phyloP scores from a whole-genome alignment of 2,797 vertebrate species.

The Brachyrhaphis roseni region DNA sequence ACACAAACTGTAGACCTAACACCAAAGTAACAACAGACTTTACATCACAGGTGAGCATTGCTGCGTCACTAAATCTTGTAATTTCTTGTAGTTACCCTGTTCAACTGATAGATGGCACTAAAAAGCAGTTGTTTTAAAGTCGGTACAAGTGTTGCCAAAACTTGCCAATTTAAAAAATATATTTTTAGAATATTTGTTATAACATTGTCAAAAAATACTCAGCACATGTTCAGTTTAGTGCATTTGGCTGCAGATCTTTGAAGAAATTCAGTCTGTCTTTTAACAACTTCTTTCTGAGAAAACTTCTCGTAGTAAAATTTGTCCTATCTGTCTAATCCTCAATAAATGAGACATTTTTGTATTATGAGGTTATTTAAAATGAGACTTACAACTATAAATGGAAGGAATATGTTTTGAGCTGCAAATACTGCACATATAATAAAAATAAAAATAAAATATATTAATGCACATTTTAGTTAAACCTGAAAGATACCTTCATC shows the following conservation, averaged over 20 bases:
- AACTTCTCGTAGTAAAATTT: background rate
- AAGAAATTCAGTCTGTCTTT: background rate
- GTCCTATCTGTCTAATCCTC: background rate
- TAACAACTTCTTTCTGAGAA: background rate
- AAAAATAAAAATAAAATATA: background rate
- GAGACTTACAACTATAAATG: background rate
- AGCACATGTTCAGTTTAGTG: no score
- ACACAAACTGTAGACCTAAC: constrained; percentile 63
- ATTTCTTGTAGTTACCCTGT: constrained; percentile 23
- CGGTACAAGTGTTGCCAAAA: background rate
- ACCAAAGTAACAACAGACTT: constrained; percentile 83
- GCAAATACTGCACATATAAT: background rate
- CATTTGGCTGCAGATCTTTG: background rate
- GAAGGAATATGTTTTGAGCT: background rate
- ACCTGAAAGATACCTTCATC: background rate
- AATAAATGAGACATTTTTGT: background rate
- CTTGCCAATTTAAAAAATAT: no score
- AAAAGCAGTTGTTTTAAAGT: background rate
- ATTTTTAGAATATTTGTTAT: no score
- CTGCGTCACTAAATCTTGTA: background rate
- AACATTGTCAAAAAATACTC: no score
- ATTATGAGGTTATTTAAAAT: background rate
- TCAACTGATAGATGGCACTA: constrained; percentile 24
- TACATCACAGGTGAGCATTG: constrained; percentile 83
- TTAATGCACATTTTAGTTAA: background rate